Conservation (phyloP, 2,113 vertebrate species). For the Spea bombifrons region DNA sequence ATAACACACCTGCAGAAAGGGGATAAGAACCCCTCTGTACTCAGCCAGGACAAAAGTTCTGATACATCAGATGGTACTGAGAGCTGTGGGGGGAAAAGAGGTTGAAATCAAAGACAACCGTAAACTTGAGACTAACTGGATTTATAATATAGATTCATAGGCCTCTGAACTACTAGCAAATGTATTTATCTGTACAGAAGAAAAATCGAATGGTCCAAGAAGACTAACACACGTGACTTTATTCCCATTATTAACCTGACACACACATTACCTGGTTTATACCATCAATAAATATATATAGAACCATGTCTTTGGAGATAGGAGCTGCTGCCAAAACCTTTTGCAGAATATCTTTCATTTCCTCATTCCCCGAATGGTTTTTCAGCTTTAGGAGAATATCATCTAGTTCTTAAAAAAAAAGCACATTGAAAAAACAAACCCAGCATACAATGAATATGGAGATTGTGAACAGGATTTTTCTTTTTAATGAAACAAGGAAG, state of each 20-base stretch:
- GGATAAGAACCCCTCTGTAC: conserved; percentile 20
- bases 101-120: no score
- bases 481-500: not conserved
- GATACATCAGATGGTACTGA: conserved; percentile 12
- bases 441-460: not conserved
- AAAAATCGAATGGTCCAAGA: no score
- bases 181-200: no score
- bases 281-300: conserved; percentile 37
- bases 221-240: no score
- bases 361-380: conserved; percentile 31
- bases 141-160: no score
- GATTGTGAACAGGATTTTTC: not conserved
- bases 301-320: not conserved
- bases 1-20: conserved; percentile 33
- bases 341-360: conserved; percentile 14
- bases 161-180: no score
- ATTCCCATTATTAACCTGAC: not conserved
- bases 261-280: conserved; percentile 33
- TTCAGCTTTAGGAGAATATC: not conserved
- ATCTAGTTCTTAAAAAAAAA: conserved; percentile 11
- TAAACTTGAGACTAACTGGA: no score
- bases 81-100: not conserved
- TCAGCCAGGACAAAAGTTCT: conserved; percentile 34
- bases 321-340: not conserved
- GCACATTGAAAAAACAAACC: not conserved